Base-by-base conservation (phyloP, 37 sponge, comb jelly and placozoan genomes). In the Bolinopsis microptera region DNA sequence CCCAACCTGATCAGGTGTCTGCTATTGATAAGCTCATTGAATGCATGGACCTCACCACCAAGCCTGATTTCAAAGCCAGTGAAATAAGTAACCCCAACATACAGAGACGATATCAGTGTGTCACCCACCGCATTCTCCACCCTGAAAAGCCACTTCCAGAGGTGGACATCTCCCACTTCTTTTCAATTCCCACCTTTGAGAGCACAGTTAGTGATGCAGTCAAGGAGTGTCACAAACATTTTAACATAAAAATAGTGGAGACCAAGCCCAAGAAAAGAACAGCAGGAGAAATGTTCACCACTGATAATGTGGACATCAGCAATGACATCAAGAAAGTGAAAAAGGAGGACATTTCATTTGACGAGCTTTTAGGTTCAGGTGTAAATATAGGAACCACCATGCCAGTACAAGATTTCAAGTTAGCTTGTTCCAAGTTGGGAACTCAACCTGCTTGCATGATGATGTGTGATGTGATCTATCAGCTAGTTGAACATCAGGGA, bases 21-120 rank as follows among this genome's bases (percentile, higher is more conserved):
- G 80, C 80, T 13, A 77, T 77, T 77, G 80, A 77, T 18, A 77
- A 32, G 0, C 80, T 77, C 36, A 77, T 77, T 5, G 80, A 77
- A 1, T 34, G 36, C 37, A 77, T 77, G 80, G 80, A 77, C 33
- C 35, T 77, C 28, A 34, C 80, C 1, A 32, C 80, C 3, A 77
- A 32, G 18, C 22, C 80, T 2, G 80, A 77, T 34, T 77, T 77
- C 80, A 77, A 77, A 18, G 36, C 80, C 33, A 77, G 80, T 35
- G 80, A 77, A 18, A 32, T 77, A 35, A 36, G 33, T 1, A 34
- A 77, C 21, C 80, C 80, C 18, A 32, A 34, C 80, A 77, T 77
- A 77, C 80, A 77, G 32, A 27, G 80, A 33, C 1, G 80, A 32
- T 77, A 33, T 35, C 33, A 77, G 37, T 77, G 80, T 77, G 80